Evolutionary conservation across 2,113 vertebrate genomes (phyloP).

Genomic region (Lophius piscatorius): DNA sequence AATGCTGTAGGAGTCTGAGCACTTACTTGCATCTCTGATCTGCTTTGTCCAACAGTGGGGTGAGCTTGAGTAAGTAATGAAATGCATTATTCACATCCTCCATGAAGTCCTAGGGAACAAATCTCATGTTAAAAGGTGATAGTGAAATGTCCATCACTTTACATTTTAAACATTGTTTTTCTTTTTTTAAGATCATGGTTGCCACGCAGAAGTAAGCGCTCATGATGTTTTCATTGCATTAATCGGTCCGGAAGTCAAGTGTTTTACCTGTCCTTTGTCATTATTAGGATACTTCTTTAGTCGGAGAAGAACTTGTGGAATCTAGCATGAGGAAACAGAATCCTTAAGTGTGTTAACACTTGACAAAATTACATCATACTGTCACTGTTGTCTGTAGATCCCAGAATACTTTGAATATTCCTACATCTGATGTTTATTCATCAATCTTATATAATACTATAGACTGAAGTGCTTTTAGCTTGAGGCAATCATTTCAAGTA

Average conservation of each 20-base stretch:
- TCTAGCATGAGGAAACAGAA: constrained; percentile 74
- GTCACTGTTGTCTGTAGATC: too few relatives aligned
- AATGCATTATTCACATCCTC: constrained; percentile 94
- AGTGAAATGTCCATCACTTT: neutral
- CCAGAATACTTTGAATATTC: too few relatives aligned
- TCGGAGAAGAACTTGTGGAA: constrained; percentile 93
- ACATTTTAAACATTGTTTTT: neutral
- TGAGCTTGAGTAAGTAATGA: constrained; percentile 93
- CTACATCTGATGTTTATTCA: too few relatives aligned
- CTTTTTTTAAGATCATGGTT: neutral
- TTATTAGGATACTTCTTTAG: constrained; percentile 93
- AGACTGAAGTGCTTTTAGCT: too few relatives aligned
- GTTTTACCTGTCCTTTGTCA: constrained; percentile 87
- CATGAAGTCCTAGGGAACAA: constrained; percentile 87
- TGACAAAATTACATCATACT: too few relatives aligned
- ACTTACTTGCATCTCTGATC: constrained; percentile 98
- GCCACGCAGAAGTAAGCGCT: neutral
- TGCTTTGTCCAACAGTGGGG: constrained; percentile 93
- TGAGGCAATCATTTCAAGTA: too few relatives aligned
- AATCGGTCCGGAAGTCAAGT: neutral
- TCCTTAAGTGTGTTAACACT: neutral
- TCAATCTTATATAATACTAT: too few relatives aligned
- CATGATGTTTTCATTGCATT: too few relatives aligned
- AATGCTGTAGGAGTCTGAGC: neutral
- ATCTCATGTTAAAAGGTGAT: neutral